phyloP scores from a whole-genome alignment of 2,113 vertebrate species.

The Mesocricetus auratus region DNA sequence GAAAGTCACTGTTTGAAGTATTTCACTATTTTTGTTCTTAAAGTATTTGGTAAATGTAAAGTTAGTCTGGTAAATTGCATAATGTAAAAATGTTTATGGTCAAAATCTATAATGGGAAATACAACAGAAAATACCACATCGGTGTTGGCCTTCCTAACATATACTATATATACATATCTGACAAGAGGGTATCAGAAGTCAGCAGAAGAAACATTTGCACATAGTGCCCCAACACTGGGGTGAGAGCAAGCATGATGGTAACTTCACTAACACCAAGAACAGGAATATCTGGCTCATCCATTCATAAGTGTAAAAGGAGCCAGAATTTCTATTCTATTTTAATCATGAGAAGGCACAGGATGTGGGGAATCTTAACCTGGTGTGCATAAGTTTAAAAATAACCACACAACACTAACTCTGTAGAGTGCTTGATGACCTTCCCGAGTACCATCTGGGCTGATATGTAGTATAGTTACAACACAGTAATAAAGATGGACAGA shows the following conservation, averaged over 20 bases:
- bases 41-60: not conserved
- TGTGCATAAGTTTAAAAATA: conserved; percentile 22
- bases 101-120: conserved; percentile 60
- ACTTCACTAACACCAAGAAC: not conserved
- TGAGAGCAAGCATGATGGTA: not conserved
- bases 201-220: not conserved
- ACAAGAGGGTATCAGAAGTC: conserved; percentile 25
- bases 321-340: not conserved
- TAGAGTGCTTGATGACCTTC: not conserved
- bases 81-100: conserved; percentile 32
- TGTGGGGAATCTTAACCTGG: not conserved
- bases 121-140: not conserved
- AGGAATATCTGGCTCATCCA: not conserved
- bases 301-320: not conserved
- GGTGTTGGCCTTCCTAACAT: not conserved
- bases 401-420: not conserved
- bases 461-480: not conserved
- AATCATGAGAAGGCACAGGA: not conserved
- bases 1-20: not conserved
- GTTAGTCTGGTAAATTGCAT: conserved; percentile 23
- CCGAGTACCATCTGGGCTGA: not conserved
- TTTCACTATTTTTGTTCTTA: conserved; percentile 58
- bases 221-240: not conserved
- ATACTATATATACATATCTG: not conserved
- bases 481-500: not conserved